Base-by-base conservation (phyloP, 53 echinoderm and acorn worm species). In the Arbacia lixula region DNA sequence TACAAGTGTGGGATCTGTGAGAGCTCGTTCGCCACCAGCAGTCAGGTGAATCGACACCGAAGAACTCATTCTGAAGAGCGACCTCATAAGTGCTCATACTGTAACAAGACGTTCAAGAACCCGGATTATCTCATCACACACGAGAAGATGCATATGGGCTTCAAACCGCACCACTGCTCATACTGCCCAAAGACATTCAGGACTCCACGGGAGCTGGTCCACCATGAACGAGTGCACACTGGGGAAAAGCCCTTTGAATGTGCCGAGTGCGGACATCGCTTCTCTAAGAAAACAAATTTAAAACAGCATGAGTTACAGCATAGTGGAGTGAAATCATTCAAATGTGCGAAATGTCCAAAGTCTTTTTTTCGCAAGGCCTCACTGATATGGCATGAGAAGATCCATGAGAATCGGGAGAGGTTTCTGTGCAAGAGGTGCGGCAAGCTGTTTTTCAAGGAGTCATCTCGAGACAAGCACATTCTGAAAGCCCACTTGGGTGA, bases 51-150 rank as follows among this genome's bases (percentile, higher is more conserved):
- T 46, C 62, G 82, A 14, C 88, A 88, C 61, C 49, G 84, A 58
- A 41, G 88, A 0, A 52, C 84, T n/a, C 88, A 88, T 74, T 84
- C 74, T 5, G 88, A 84, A 61, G 88, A 88, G 27, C 72, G 71
- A n/a, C 88, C 88, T 16, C 74, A 84, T 29, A 32, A 88, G 33
- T 88, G 88, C 54, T 5, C 62, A 29, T 88, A 62, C 43, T 88
- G 88, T 36, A 80, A 83, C 14, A 88, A 88, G 65, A 74, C 88
- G 35, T 88, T 88, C 54, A 84, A 72, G 60, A 84, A 83, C 52
- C 76, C 71, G 2, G 83, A 71, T 21, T 83, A 83, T 46, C 53
- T 72, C 6, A 88, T 39, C 37, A 81, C 82, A 3, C 82, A 81
- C 43, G 63, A 81, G 42, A 81, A 81, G 17, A 81, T 81, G 82